Conservation (phyloP, 2,113 vertebrate species). For the Symphodus melops region DNA sequence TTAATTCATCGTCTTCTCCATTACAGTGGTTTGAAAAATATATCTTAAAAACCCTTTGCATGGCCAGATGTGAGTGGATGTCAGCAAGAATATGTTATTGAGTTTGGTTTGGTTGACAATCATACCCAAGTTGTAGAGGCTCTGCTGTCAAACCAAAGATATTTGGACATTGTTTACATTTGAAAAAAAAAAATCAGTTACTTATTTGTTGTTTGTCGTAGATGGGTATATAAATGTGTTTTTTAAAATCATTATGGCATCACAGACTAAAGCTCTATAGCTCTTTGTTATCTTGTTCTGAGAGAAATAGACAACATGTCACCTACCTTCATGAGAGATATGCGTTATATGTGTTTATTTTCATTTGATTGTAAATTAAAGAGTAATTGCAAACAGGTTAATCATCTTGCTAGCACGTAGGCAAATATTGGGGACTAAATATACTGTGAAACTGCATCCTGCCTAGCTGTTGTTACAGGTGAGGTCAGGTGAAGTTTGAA, state of each 20-base stretch:
- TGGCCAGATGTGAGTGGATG: neutral
- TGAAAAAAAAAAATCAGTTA: neutral
- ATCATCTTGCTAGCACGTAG: neutral
- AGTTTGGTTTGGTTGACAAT: neutral
- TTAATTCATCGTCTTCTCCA: neutral
- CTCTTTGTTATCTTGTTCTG: neutral
- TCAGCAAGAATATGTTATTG: too few relatives aligned
- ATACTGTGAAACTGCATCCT: neutral
- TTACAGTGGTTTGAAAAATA: neutral
- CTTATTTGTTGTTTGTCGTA: neutral
- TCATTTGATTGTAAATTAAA: neutral
- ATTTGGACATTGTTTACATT: neutral
- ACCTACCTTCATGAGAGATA: neutral
- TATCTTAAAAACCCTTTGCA: neutral
- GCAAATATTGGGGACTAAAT: neutral
- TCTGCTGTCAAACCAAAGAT: neutral
- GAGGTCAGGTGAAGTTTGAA: neutral
- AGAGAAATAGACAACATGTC: neutral
- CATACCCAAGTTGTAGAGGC: neutral
- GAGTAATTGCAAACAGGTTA: slow-evolving; percentile 28
- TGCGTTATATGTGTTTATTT: neutral
- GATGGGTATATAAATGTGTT: neutral
- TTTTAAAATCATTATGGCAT: slow-evolving; percentile 10
- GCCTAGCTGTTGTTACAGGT: neutral
- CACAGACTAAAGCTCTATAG: slow-evolving; percentile 24